These are phyloP conservation scores for Campylorhamphus procurvoides DNA, from an alignment of 2,113 vertebrate species.

Conservation along the genomic window DNA sequence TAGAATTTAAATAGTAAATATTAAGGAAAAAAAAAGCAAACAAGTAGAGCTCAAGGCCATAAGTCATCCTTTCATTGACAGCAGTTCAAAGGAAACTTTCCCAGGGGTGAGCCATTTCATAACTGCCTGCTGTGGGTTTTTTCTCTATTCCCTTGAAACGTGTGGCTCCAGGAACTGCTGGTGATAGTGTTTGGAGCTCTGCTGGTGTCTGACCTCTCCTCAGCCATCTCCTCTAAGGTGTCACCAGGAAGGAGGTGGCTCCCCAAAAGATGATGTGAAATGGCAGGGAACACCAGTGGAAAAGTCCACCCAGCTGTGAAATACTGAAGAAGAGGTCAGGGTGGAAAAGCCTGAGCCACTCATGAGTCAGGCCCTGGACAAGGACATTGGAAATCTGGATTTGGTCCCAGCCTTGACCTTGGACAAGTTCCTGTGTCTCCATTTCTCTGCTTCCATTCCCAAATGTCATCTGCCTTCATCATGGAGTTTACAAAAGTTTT, in stretches of 20 bases:
- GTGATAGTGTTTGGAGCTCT: rapidly evolving
- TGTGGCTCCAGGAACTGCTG: neutral
- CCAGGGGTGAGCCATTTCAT: neutral
- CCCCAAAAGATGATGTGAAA: neutral
- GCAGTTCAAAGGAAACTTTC: conserved; percentile 46
- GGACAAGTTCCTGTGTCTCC: neutral
- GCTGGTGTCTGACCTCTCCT: neutral
- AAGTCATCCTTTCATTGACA: conserved; percentile 37
- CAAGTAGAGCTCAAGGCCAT: neutral
- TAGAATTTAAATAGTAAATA: conserved; percentile 49
- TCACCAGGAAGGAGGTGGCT: rapidly evolving
- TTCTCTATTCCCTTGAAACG: neutral
- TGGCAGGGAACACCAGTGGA: neutral
- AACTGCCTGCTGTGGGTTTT: neutral
- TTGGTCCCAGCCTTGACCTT: neutral
- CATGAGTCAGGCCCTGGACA: neutral
- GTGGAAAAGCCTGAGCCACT: neutral
- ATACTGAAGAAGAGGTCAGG: neutral
- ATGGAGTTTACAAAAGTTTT: neutral
- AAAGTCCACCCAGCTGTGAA: neutral
- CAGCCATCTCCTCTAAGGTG: neutral
- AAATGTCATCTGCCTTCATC: neutral
- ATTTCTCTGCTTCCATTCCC: neutral
- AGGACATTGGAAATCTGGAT: neutral
- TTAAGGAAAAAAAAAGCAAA: neutral